Evolutionary conservation across 2,888 invertebrate genomes (phyloP).

Genomic region (Dasysyrphus albostriatus): DNA sequence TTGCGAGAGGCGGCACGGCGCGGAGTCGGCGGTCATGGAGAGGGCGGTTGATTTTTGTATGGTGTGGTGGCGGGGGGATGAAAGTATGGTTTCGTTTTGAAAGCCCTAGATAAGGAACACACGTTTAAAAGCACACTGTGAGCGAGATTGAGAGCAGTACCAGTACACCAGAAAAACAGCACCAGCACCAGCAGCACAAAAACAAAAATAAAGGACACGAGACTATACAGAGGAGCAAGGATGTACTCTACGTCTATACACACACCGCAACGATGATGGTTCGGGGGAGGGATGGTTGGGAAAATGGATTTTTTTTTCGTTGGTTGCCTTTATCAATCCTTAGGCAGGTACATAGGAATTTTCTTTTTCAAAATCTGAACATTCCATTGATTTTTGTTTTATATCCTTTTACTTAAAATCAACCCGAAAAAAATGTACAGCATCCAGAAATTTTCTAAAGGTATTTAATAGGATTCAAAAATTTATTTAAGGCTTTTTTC

Average conservation of each 20-base stretch:
- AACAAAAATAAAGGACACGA: conserved; percentile 46
- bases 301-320: conserved; percentile 20
- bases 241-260: conserved; percentile 43
- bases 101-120: conserved; percentile 74
- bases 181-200: conserved; percentile 25
- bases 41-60: not conserved
- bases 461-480: not conserved
- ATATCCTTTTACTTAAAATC: not conserved
- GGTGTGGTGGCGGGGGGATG: not conserved
- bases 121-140: conserved; percentile 66
- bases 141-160: conserved; percentile 70
- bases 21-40: not conserved
- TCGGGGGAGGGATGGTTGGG: not conserved
- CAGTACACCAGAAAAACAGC: conserved; percentile 31
- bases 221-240: conserved; percentile 30
- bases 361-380: not conserved
- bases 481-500: conserved; percentile 58
- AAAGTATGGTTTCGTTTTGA: conserved; percentile 55
- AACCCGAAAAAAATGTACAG: conserved; percentile 17
- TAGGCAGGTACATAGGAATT: conserved; percentile 49
- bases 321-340: conserved; percentile 43
- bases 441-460: conserved; percentile 4
- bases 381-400: not conserved
- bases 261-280: conserved; percentile 36
- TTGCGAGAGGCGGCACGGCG: conserved; percentile 16